Evolutionary conservation across 2,113 vertebrate species (phyloP), one percentile per base, ranked within the genome.

Genomic region (Pungitius pungitius): DNA sequence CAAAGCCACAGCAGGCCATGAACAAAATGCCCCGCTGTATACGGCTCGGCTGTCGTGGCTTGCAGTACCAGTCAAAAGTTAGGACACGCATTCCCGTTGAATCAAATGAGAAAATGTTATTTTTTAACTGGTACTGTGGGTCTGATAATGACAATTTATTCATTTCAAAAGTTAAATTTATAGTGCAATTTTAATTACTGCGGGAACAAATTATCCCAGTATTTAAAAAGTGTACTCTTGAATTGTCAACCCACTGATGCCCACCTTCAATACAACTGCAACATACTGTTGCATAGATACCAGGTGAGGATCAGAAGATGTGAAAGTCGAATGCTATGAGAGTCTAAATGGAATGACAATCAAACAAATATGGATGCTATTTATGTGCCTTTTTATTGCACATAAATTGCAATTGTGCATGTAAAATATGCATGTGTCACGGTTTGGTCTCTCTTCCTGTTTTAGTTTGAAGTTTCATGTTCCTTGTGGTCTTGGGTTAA

Each of bases 11-110:
- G 66, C 65, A 27, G 30, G 13, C 24, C 0, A 18, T 33, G 24
- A 59, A 69, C 45, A 30, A 72, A 56, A 52, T 51, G 9, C 52
- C 59, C 68, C 12, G 54, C 55, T 57, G 68, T 74, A 27, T 20
- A 12, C 49, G 40, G 18, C n/a, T 22, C 13, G 17, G 9, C 2
- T 33, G 37, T 26, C 20, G 18, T 2, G 18, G 45, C 45, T n/a
- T 30, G 6, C 30, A 30, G 30, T 30, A 8, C 33, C 33, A 8
- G 33, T 35, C 33, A 35, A 35, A 35, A 1, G 33, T 35, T 35
- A 30, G 30, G 30, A 30, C 30, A n/a, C n/a, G n/a, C n/a, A n/a
- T 30, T 30, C 30, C 6, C 30, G 6, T 30, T 30, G n/a, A 3
- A 30, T 35, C 6, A 6, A 35, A 35, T 35, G 33, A 35, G 33